Evolutionary conservation across 2,888 invertebrate species (phyloP).

Genomic region (Agonopterix alstromeriana): DNA sequence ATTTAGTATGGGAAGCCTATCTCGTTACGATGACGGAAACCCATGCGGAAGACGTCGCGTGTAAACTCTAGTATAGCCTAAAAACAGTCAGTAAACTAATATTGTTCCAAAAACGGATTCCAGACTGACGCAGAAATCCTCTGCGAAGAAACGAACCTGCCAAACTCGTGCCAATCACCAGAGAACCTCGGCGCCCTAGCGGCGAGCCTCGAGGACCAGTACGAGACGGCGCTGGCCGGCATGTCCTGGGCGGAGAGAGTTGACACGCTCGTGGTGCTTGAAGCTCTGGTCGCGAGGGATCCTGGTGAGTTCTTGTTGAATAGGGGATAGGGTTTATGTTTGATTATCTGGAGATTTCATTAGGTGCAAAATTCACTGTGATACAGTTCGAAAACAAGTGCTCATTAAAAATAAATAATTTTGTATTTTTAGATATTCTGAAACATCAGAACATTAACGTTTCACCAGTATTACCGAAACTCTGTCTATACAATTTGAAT

Average conservation of each 20-base stretch:
- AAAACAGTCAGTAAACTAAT: too few relatives aligned
- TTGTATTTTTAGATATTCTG: too few relatives aligned
- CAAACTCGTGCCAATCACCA: conserved; percentile 18
- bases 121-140: conserved; percentile 81
- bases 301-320: conserved; percentile 77
- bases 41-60: too few relatives aligned
- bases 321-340: neutral
- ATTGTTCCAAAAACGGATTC: neutral
- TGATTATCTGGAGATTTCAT: neutral
- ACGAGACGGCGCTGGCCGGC: conserved; percentile 82
- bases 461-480: too few relatives aligned
- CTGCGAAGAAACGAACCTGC: conserved; percentile 48
- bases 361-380: too few relatives aligned
- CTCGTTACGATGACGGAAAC: too few relatives aligned
- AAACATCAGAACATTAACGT: too few relatives aligned
- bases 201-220: conserved; percentile 79
- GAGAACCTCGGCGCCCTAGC: conserved; percentile 34
- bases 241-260: conserved; percentile 93
- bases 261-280: conserved; percentile 85
- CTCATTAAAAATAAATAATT: too few relatives aligned
- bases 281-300: conserved; percentile 89
- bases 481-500: too few relatives aligned
- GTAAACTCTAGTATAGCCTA: too few relatives aligned
- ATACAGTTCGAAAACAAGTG: too few relatives aligned
- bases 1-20: too few relatives aligned